Evolutionary conservation across 2,113 vertebrate species (phyloP).

Genomic region (Lasiurus borealis): DNA sequence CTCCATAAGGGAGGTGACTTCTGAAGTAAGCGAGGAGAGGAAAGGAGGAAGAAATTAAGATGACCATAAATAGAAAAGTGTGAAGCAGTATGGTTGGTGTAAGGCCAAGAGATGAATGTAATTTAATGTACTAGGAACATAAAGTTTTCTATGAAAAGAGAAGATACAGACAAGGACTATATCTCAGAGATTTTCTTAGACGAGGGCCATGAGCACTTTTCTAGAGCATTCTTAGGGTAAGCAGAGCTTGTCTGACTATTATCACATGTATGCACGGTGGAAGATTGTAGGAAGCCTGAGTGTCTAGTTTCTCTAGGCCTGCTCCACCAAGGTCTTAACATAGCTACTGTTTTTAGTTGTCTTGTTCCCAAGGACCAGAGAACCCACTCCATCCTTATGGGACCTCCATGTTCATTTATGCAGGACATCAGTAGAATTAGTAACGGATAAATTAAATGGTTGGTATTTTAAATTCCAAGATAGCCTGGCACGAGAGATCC

Average conservation of each 20-base stretch:
- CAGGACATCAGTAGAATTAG: neutral
- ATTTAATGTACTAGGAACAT: neutral
- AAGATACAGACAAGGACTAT: neutral
- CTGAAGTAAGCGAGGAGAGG: neutral
- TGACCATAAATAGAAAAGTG: neutral
- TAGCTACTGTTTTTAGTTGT: neutral
- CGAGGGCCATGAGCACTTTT: neutral
- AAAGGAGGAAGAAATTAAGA: neutral
- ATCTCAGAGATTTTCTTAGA: neutral
- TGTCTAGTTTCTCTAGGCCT: neutral
- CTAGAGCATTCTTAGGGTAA: neutral
- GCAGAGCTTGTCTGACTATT: neutral
- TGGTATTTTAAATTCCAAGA: conserved; percentile 4
- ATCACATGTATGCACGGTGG: neutral
- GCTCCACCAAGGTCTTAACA: neutral
- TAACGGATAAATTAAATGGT: neutral
- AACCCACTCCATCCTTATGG: neutral
- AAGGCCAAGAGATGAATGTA: conserved; percentile 8
- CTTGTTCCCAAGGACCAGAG: neutral
- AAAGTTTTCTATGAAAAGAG: neutral
- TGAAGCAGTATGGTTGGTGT: neutral
- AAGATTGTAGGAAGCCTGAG: neutral
- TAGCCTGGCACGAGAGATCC: neutral
- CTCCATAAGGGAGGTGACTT: neutral
- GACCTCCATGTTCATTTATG: neutral